phyloP scores from a whole-genome alignment of 2,888 invertebrate genomes.

The Parochlus steinenii region DNA sequence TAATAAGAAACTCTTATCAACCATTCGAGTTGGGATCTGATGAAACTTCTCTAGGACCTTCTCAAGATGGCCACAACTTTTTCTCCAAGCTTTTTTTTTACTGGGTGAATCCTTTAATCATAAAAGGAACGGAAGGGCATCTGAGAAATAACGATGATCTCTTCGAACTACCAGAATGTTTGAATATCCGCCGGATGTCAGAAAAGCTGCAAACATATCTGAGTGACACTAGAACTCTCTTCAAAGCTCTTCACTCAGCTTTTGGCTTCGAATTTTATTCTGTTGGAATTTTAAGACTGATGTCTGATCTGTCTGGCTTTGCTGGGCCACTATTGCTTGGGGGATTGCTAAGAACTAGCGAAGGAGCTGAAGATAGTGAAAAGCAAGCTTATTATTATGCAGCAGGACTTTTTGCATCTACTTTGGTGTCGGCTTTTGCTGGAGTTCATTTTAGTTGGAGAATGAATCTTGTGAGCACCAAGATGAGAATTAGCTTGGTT shows the following conservation, averaged over 20 bases:
- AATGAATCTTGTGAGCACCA: constrained; percentile 66
- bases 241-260: constrained; percentile 52
- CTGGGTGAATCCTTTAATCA: constrained; percentile 76
- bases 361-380: constrained; percentile 45
- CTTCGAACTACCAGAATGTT: constrained; percentile 49
- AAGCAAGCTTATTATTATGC: constrained; percentile 52
- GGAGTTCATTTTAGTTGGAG: constrained; percentile 81
- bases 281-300: constrained; percentile 65
- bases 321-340: constrained; percentile 80
- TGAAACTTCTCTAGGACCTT: constrained; percentile 58
- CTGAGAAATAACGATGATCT: constrained; percentile 62
- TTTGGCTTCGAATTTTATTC: constrained; percentile 72
- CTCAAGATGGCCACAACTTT: constrained; percentile 57
- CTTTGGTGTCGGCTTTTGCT: constrained; percentile 58
- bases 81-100: constrained; percentile 62
- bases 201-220: constrained; percentile 26
- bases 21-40: constrained; percentile 40
- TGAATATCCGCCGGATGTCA: constrained; percentile 24
- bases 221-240: constrained; percentile 32
- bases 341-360: constrained; percentile 47
- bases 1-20: constrained; percentile 39
- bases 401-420: constrained; percentile 42
- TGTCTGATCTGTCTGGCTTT: constrained; percentile 71
- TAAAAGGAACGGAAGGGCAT: constrained; percentile 58
- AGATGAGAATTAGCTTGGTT: constrained; percentile 73